phyloP scores from a whole-genome alignment of 2,888 invertebrate species.

The Cerastoderma edule region DNA sequence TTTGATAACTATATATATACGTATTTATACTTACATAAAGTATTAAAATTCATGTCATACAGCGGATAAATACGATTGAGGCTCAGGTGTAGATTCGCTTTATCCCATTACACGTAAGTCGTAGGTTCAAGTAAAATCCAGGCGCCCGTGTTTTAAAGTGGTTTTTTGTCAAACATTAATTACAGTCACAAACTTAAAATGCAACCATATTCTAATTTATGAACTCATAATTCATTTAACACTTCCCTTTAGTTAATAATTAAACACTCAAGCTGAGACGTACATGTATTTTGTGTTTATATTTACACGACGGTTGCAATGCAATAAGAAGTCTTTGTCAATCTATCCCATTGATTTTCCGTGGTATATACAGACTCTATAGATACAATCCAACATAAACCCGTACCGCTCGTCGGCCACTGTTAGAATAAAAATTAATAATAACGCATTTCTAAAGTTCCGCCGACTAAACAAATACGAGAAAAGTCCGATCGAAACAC shows the following conservation, averaged over 20 bases:
- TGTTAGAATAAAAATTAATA: conserved; percentile 21
- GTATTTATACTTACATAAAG: conserved; percentile 21
- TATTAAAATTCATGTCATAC: conserved; percentile 24
- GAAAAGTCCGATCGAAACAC: conserved; percentile 13
- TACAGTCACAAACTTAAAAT: too few relatives aligned
- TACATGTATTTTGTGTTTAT: background rate
- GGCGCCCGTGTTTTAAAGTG: too few relatives aligned
- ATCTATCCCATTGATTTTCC: conserved; percentile 15
- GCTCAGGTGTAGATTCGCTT: background rate
- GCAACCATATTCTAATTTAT: background rate
- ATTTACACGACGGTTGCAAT: background rate
- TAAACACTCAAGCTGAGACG: background rate
- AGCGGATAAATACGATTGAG: conserved; percentile 12
- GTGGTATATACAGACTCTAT: too few relatives aligned
- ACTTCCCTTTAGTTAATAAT: conserved; percentile 6
- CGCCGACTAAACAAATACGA: conserved; percentile 23
- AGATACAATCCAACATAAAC: conserved; percentile 10
- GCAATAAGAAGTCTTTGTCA: background rate
- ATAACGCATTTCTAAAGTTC: conserved; percentile 5
- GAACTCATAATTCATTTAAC: background rate
- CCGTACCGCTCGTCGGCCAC: background rate
- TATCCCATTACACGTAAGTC: conserved; percentile 3
- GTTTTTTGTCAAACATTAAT: too few relatives aligned
- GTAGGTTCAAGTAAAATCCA: background rate
- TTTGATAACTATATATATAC: conserved; percentile 29